Evolutionary conservation across 2,113 vertebrate species (phyloP), one percentile per base, ranked within the genome.

Genomic region (Nothobranchius kuhntae): DNA sequence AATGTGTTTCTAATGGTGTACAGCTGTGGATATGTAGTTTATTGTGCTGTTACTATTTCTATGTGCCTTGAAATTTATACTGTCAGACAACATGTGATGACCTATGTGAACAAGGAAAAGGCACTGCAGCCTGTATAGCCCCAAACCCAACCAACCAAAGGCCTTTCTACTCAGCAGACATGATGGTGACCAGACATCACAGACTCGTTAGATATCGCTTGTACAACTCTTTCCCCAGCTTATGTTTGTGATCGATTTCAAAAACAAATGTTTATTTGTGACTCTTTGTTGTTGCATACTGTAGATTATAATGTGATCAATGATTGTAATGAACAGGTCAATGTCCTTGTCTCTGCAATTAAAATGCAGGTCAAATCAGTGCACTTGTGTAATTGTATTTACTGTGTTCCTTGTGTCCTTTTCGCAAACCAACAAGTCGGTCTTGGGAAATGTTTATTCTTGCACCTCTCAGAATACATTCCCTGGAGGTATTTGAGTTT

Each of bases 211-310:
- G 66, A 15, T 65, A 38, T 74, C 56, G 53, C 45, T 76, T 73
- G 50, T 42, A 42, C 13, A 48, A 56, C 46, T 14, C 13, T 65
- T 50, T 12, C 36, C 66, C 72, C 44, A 13, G 65, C 57, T 56
- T 71, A 44, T 75, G 78, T 79, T 73, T 68, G 85, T 77, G 75
- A 50, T 82, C 52, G 12, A 81, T 65, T 71, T 73, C 57, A 44
- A 57, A 71, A 58, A 65, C 83, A 75, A 50, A 61, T 81, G 84
- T 84, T 82, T 73, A 75, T 76, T 81, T 83, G 81, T 89, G 80
- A 80, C 53, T 75, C 65, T 69, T 64, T 73, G 67, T 48, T 74
- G 81, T 87, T 73, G 65, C 61, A 66, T 84, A 62, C 46, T 55
- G 72, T 75, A 66, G 53, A 75, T 53, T 73, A 74, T 78, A 56